A percentile compares a stretch with the other conserved stretches of the same genome.
Conservation (phyloP, 1,140 invertebrate genomes). For the Stegodyphus mimosarum region DNA sequence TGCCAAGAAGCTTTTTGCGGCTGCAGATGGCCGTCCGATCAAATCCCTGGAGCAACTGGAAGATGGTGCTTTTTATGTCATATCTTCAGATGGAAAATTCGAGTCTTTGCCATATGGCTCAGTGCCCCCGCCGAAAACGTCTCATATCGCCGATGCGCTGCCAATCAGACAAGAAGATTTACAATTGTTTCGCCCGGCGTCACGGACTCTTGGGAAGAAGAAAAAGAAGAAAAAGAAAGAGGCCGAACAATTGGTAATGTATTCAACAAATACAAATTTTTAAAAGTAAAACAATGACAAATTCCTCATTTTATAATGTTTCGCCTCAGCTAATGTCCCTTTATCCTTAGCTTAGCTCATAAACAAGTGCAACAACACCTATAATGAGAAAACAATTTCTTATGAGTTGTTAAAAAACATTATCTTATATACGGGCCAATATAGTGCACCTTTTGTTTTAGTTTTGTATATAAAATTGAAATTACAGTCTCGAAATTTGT, state of each 20-base stretch:
- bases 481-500: too few relatives aligned
- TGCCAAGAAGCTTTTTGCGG: constrained; percentile 76
- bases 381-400: too few relatives aligned
- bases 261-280: not conserved
- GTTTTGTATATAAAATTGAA: too few relatives aligned
- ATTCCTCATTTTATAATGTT: not conserved
- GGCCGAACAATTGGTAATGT: not conserved
- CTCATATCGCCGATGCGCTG: not conserved
- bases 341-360: not conserved
- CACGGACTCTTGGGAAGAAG: not conserved
- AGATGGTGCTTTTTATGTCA: constrained; percentile 89
- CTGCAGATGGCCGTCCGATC: constrained; percentile 86
- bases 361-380: too few relatives aligned
- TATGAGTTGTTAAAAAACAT: too few relatives aligned
- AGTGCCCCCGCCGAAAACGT: constrained; percentile 12
- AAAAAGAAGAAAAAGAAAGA: constrained; percentile 13
- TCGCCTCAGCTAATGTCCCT: not conserved
- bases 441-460: too few relatives aligned
- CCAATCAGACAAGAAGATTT: constrained; percentile 58
- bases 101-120: constrained; percentile 68
- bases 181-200: constrained; percentile 49
- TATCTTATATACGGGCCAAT: too few relatives aligned
- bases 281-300: not conserved
- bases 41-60: constrained; percentile 86
- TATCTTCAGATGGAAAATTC: constrained; percentile 90